Base-by-base conservation (phyloP, 2,797 vertebrate genomes). In the Balearica regulorum region DNA sequence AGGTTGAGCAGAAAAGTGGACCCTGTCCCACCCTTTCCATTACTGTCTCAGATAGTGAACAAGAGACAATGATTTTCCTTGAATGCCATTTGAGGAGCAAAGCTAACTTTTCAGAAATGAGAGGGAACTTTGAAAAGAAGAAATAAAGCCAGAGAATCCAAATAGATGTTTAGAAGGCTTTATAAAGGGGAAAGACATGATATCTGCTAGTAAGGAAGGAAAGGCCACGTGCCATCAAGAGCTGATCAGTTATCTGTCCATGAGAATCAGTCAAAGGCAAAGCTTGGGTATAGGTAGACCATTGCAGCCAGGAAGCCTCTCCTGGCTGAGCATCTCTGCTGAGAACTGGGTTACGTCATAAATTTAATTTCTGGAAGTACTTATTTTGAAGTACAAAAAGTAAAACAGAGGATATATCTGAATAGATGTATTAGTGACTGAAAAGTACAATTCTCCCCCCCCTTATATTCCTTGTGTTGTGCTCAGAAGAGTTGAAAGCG, bases 231-330 rank as follows among this genome's bases (percentile, higher is more conserved):
- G 16, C 35, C 13, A 10, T 37, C 29, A 79, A 73, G 54, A 79
- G 22, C 21, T 71, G 43, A 11, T n/a, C 16, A 10, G 10, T 82
- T 89, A 49, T 43, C 39, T 93, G 21, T 39, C 69, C 24, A 1
- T n/a, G 48, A 17, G 61, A 60, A 71, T 57, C 26, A 41, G 10
- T n/a, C 49, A 87, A 54, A 94, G 55, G 21, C 25, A 31, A 24
- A 11, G 39, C 20, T 76, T 69, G 7, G 25, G 3, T 35, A 25
- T 10, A 20, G 0, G 0, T 8, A 70, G 39, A 39, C 6, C 33
- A 4, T 1, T 60, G 44, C 9, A 91, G 18, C 14, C n/a, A 57
- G 65, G n/a, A 93, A 49, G 37, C 11, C 26, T 44, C 22, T 60
- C 37, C 65, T 78, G 33, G 29, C 16, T 72, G 37, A 68, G 66